Percentiles rank a stretch among this genome's conserved stretches.
Conservation (phyloP, 92 coral and sea anemone species). For the Muricea muricata region DNA sequence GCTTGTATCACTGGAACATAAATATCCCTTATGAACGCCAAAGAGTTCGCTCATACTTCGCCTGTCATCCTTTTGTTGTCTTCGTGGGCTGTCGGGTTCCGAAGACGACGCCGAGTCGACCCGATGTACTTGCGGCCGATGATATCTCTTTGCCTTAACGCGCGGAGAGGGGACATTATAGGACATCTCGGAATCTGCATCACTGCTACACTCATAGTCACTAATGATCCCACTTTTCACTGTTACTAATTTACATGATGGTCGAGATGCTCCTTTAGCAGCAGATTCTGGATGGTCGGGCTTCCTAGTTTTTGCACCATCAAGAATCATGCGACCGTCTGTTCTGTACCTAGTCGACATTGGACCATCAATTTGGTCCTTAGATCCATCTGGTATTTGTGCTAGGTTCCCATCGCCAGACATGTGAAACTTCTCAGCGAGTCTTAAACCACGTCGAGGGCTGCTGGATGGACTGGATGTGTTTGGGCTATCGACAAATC, state of each 20-base stretch:
- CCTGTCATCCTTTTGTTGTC: neutral
- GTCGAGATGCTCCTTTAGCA: neutral
- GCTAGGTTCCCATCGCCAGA: neutral
- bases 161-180: constrained; percentile 77
- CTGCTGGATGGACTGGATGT: neutral
- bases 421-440: constrained; percentile 18
- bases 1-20: neutral
- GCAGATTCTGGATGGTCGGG: neutral
- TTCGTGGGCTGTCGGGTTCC: constrained; percentile 69
- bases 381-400: neutral
- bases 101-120: constrained; percentile 81
- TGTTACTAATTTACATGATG: constrained; percentile 7
- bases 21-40: neutral
- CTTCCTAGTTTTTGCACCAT: neutral
- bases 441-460: constrained; percentile 7
- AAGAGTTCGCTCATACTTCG: constrained; percentile 20
- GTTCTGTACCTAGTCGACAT: neutral
- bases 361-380: neutral
- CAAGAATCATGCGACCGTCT: neutral
- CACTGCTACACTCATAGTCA: constrained; percentile 75
- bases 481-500: neutral
- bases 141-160: constrained; percentile 50
- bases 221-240: constrained; percentile 35
- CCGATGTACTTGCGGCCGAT: constrained; percentile 47
- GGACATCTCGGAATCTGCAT: constrained; percentile 98